Evolutionary conservation across 2,797 vertebrate genomes (phyloP), one percentile per base, ranked within the genome.

Genomic region (Coendou prehensilis): DNA sequence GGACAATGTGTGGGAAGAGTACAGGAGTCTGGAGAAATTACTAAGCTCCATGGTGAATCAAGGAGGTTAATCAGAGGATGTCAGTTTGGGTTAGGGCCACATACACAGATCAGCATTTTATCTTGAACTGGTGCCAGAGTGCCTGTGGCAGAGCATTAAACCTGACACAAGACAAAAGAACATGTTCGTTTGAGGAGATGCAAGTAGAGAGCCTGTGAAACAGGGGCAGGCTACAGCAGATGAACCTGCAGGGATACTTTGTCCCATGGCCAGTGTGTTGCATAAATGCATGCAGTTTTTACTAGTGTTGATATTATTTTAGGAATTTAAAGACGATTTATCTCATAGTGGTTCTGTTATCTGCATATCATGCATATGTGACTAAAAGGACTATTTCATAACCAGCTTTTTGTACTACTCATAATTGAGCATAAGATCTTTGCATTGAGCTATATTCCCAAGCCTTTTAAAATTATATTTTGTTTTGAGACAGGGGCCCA

Each of bases 311-410:
- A 76, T 76, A 47, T 78, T 56, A 69, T 45, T 73, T 88, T 94
- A 61, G n/a, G 47, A 86, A 90, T 37, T 94, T 84, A 87, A 83
- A 57, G 23, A 59, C 52, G 45, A 15, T 52, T 1, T 57, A 50
- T 17, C 28, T 71, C 45, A 69, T 54, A 13, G 5, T 63, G 78
- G 56, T 37, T 83, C 10, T 87, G 18, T 63, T 81, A 81, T 50
- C 54, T 93, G 79, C 1, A n/a, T 47, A 75, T 47, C 18, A 33
- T 71, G 52, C 37, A 23, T 20, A 28, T 79, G 45, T 84, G 75
- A 8, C 52, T 91, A 28, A 83, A 80, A 89, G 41, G n/a, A 54
- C n/a, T 82, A 84, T 52, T 93, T 93, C 23, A 15, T 89, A 91
- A 71, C 26, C n/a, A 87, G 10, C 6, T 45, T 45, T 23, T 75